Conservation (phyloP, 2,888 invertebrate species). For the Smittia aterrima region DNA sequence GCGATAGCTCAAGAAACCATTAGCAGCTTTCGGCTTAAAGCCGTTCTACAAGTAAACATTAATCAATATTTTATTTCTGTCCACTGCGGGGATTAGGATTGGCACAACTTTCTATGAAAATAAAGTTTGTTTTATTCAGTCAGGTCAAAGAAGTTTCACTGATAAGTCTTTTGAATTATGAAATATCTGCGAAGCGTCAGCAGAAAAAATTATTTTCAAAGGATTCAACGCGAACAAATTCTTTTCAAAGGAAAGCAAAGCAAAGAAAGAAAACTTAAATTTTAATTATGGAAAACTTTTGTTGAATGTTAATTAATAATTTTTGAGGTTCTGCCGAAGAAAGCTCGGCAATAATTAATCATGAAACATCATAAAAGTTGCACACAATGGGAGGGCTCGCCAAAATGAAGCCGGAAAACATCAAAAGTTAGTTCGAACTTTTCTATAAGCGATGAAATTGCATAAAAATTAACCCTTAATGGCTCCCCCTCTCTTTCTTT, state of each 20-base stretch:
- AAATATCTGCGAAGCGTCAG: too few relatives aligned
- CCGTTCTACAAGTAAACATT: conserved; percentile 25
- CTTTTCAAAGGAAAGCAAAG: not conserved
- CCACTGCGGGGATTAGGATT: not conserved
- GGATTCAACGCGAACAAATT: not conserved
- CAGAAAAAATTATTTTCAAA: too few relatives aligned
- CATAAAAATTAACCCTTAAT: too few relatives aligned
- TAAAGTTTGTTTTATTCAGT: too few relatives aligned
- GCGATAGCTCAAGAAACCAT: conserved; percentile 5
- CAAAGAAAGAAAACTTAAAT: not conserved
- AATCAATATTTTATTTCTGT: conserved; percentile 9
- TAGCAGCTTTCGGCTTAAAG: not conserved
- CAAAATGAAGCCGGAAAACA: too few relatives aligned
- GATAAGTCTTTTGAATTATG: too few relatives aligned
- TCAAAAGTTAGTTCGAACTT: too few relatives aligned
- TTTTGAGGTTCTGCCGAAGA: not conserved
- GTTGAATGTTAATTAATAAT: not conserved
- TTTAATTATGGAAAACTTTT: not conserved
- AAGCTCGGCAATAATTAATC: conserved; percentile 12
- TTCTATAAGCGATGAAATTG: too few relatives aligned
- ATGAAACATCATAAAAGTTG: not conserved
- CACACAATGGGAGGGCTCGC: not conserved
- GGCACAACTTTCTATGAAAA: not conserved
- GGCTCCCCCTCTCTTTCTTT: too few relatives aligned
- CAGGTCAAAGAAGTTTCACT: too few relatives aligned